Percentiles rank a stretch among this genome's conserved stretches.
Evolutionary conservation across 1,140 invertebrate species (phyloP).

Genomic region (Formica exsecta): DNA sequence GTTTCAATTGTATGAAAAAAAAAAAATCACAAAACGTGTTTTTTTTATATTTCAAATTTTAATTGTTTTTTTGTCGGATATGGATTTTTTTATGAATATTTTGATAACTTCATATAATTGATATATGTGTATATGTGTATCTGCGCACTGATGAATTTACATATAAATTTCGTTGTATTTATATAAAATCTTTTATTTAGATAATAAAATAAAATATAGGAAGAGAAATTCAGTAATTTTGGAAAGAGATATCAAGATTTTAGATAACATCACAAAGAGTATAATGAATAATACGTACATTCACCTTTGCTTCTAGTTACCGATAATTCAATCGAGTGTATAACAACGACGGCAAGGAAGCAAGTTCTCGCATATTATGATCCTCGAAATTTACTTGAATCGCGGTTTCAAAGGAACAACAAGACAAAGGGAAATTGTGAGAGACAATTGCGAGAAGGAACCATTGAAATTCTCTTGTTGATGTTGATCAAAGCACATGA

Average conservation of each 20-base stretch:
- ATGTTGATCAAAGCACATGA: constrained; percentile 50
- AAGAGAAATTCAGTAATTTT: background rate
- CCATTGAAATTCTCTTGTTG: constrained; percentile 27
- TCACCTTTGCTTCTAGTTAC: background rate
- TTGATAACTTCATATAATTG: background rate
- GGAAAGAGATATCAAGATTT: background rate
- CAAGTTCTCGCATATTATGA: constrained; percentile 20
- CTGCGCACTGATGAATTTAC: background rate
- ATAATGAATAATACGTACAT: background rate
- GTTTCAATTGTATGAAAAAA: background rate
- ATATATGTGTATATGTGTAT: background rate
- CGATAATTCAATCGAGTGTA: background rate
- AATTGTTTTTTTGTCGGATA: background rate
- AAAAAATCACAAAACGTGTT: background rate
- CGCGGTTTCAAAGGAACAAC: constrained; percentile 23
- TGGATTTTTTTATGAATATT: background rate
- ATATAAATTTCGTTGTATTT: background rate
- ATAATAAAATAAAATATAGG: background rate
- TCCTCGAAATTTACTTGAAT: background rate
- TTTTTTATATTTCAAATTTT: background rate
- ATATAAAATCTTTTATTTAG: background rate
- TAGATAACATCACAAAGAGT: background rate
- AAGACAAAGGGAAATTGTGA: constrained; percentile 26
- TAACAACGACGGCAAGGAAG: background rate
- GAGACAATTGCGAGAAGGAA: background rate